Base-by-base conservation (phyloP, 2,797 vertebrate genomes). In the Ara ararauna region DNA sequence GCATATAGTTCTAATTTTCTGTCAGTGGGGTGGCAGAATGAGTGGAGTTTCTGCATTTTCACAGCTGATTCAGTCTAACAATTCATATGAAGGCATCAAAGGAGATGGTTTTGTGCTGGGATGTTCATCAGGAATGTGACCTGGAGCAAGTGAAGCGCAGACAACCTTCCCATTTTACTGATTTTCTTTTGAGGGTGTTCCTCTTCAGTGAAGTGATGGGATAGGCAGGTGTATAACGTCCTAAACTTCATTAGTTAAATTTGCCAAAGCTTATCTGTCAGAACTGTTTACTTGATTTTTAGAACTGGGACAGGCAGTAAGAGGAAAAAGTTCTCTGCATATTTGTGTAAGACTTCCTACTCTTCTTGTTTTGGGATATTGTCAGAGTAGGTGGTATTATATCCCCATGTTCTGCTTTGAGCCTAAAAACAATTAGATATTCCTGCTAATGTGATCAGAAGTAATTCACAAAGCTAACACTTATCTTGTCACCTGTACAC, bases 401-500 rank as follows among this genome's bases (percentile, higher is more conserved):
- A 89, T 90, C 54, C 36, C 61, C 53, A 65, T 30, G 48, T 93
- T 92, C 66, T 79, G 40, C 47, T 67, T 90, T 54, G 61, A 87
- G 64, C 66, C 60, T 85, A 34, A 80, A 90, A 91, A 7, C 32
- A 38, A 74, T 71, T 65, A 89, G 42, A 44, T 91, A 42, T 32
- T 85, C 58, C 53, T 68, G 19, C 13, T 91, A 91, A 92, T 87
- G 50, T 77, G 42, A 77, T 93, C 38, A 54, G 56, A 91, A 91
- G 42, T 76, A 79, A 88, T 79, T 94, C 76, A 67, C 61, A 87
- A 79, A 96, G 32, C 51, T 94, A 84, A 56, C 51, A 53, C 44
- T 91, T 91, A 89, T 84, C 77, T 88, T 96, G 76, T 88, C 83
- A 91, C 32, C 71, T 76, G 60, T 93, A 79, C 23, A 7, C 45